phyloP scores from a whole-genome alignment of 2,113 vertebrate genomes.

The Penelope pileata region DNA sequence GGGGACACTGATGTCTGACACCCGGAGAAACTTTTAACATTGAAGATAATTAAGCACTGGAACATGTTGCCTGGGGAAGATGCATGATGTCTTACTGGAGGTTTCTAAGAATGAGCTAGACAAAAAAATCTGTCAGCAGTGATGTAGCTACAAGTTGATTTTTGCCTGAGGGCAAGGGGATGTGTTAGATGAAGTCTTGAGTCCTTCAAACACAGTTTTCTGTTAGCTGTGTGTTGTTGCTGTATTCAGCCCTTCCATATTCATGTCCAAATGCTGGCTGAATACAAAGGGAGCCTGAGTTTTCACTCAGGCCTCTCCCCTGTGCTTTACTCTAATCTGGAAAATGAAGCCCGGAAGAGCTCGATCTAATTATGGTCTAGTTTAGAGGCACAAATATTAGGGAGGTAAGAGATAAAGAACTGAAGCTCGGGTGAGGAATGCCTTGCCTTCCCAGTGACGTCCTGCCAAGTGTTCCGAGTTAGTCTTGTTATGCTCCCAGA shows the following conservation, averaged over 20 bases:
- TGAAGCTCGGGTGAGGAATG: neutral
- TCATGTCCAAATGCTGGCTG: neutral
- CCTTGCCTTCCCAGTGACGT: neutral
- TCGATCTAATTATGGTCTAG: constrained; percentile 22
- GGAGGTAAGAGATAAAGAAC: constrained; percentile 5
- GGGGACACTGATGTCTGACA: neutral
- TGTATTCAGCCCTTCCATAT: constrained; percentile 42
- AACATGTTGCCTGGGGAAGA: neutral
- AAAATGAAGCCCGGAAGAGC: neutral
- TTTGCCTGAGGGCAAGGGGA: neutral
- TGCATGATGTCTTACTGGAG: neutral
- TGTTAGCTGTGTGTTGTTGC: neutral
- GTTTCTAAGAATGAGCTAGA: neutral
- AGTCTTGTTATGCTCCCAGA: constrained; percentile 16
- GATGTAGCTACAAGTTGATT: neutral
- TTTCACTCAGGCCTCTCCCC: neutral
- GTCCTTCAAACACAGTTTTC: neutral
- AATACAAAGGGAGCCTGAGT: neutral
- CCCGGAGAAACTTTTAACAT: neutral
- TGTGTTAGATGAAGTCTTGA: neutral
- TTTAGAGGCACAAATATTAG: neutral
- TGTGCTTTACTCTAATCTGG: neutral
- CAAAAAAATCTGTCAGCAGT: neutral
- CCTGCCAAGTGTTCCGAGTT: neutral
- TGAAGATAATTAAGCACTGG: constrained; percentile 12